A percentile compares a stretch with the other conserved stretches of the same genome.
phyloP scores from a whole-genome alignment of 2,888 invertebrate genomes.

The Oligia strigilis region DNA sequence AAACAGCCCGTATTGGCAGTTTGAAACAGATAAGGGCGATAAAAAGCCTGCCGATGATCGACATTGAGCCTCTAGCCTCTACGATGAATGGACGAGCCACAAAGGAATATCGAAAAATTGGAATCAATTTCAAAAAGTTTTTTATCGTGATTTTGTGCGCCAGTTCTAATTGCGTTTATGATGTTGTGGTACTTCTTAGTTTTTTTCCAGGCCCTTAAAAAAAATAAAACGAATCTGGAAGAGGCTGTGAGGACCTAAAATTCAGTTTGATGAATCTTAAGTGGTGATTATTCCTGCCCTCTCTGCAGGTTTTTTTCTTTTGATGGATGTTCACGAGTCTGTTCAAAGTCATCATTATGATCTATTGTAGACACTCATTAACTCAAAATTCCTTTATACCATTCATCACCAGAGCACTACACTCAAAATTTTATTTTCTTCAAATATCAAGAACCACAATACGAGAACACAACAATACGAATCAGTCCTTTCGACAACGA shows the following conservation, averaged over 20 bases:
- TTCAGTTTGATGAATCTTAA: conserved; percentile 10
- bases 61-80: conserved; percentile 56
- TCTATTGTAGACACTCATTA: conserved; percentile 18
- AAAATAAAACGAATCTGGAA: background rate
- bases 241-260: background rate
- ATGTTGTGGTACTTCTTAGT: background rate
- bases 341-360: conserved; percentile 4
- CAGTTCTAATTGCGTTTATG: conserved; percentile 51
- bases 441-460: conserved; percentile 35
- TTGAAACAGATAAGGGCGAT: conserved; percentile 67
- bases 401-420: conserved; percentile 7
- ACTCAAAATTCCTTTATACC: conserved; percentile 21
- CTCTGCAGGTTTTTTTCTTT: conserved; percentile 2
- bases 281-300: background rate
- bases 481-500: conserved; percentile 72
- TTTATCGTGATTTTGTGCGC: conserved; percentile 42
- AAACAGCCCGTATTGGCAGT: conserved; percentile 64
- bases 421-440: conserved; percentile 31
- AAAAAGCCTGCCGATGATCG: conserved; percentile 66
- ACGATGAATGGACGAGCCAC: conserved; percentile 55
- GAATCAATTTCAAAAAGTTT: conserved; percentile 61
- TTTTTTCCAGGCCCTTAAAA: background rate
- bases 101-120: conserved; percentile 59
- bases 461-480: conserved; percentile 57
- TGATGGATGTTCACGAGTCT: background rate